Base-by-base conservation (phyloP, 2,797 vertebrate species). In the Acanthurus tractus region DNA sequence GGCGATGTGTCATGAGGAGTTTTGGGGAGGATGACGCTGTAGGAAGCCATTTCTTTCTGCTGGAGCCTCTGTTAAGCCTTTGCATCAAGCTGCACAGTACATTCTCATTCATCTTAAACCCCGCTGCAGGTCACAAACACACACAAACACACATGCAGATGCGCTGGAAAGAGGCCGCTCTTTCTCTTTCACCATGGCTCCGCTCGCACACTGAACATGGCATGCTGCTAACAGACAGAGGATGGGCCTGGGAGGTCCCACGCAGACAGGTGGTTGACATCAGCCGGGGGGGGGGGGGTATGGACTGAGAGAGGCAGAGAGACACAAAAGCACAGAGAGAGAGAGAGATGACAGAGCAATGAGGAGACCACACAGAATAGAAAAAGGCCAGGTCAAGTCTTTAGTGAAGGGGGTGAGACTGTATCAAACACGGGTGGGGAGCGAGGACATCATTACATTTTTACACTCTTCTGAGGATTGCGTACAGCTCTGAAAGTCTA, bases 211-310 rank as follows among this genome's bases (percentile, higher is more conserved):
- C 86, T 76, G 75, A 85, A 85, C 88, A 89, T 90, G 88, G 91
- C 84, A 76, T 78, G 70, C 76, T 84, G 92, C 80, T 91, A 91
- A 93, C 86, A 92, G 93, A 93, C 88, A 82, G 87, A 91, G 89
- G 86, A 92, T 86, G 85, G 88, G 84, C 71, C 76, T 93, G 92
- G 89, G 92, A 93, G 91, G 93, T 93, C 93, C 92, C 92, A 90
- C 45, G 15, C 79, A 88, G 91, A 94, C 93, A 94, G 93, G 93
- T 94, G 93, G 91, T 91, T 85, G 89, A 91, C 89, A 93, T 94
- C 92, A 93, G 84, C 71, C 20, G 3, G 67, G 70, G 67, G 58
- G 61, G 50, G 38, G 38, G 29, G 59, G 64, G 34, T 55, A 63
- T 45, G 52, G 70, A 52, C 25, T 13, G 49, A 59, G 50, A 49